phyloP scores from a whole-genome alignment of 2,888 invertebrate genomes.

The Steinernema scapterisci region DNA sequence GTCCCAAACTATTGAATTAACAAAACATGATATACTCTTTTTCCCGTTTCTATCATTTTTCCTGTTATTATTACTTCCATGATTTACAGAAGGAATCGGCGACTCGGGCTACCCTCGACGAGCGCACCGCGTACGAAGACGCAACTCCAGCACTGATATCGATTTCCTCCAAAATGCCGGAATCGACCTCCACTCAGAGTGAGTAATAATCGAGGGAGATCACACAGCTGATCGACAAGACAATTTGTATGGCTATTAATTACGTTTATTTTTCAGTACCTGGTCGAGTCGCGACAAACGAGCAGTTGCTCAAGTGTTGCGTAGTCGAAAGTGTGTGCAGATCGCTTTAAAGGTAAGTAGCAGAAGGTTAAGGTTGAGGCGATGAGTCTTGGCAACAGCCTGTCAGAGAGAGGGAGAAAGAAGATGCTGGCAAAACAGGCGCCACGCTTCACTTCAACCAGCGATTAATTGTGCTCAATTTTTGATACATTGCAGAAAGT shows the following conservation, averaged over 20 bases:
- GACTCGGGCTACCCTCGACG: background rate
- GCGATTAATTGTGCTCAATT: background rate
- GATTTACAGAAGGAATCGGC: background rate
- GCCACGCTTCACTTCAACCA: too few species aligned
- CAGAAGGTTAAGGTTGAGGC: too few species aligned
- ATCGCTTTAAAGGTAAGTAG: constrained; percentile 47
- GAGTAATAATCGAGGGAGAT: background rate
- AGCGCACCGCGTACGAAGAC: background rate
- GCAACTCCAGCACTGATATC: constrained; percentile 3
- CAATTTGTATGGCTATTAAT: constrained; percentile 18
- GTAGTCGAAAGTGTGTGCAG: constrained; percentile 57
- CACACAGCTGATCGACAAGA: background rate
- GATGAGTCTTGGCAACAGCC: too few species aligned
- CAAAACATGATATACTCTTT: too few species aligned
- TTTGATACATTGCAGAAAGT: constrained; percentile 38
- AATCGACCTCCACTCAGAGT: constrained; percentile 1
- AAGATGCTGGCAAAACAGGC: too few species aligned
- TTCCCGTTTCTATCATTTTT: too few species aligned
- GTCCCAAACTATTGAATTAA: too few species aligned
- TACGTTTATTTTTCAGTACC: constrained; percentile 35
- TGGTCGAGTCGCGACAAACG: constrained; percentile 44
- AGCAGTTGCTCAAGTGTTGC: constrained; percentile 55
- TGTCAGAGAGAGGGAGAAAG: too few species aligned
- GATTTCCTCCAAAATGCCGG: constrained; percentile 1
- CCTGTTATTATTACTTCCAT: too few species aligned